Evolutionary conservation across 2,113 vertebrate genomes (phyloP).

Genomic region (Archocentrus centrarchus): DNA sequence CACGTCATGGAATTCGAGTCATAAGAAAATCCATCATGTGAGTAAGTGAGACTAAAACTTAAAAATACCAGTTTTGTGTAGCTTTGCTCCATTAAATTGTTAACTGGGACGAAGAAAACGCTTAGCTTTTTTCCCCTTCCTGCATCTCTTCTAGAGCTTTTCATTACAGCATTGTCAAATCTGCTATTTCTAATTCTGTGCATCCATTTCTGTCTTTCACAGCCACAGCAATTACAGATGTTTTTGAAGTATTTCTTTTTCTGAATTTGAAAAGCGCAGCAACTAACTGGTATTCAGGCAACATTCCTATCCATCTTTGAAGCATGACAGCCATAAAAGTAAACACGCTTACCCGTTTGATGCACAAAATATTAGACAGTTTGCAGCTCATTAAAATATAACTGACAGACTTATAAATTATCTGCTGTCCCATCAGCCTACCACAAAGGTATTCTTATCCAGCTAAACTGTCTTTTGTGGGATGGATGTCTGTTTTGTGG

Average conservation of each 20-base stretch:
- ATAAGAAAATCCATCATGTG: conserved; percentile 11
- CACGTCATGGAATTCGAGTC: background rate
- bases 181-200: conserved; percentile 13
- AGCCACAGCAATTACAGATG: conserved; percentile 34
- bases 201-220: conserved; percentile 46
- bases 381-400: conserved; percentile 68
- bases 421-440: conserved; percentile 49
- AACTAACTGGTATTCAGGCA: conserved; percentile 62
- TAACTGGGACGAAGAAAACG: background rate
- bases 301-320: conserved; percentile 58
- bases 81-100: background rate
- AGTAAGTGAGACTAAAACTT: background rate
- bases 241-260: conserved; percentile 41
- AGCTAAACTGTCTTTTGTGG: conserved; percentile 16
- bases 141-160: background rate
- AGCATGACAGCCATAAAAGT: conserved; percentile 52
- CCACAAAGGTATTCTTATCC: conserved; percentile 50
- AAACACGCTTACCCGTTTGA: conserved; percentile 53
- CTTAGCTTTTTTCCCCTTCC: background rate
- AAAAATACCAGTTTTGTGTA: background rate
- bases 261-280: conserved; percentile 20
- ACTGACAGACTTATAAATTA: conserved; percentile 62
- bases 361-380: conserved; percentile 40
- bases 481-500: background rate
- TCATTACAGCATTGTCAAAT: conserved; percentile 32